These are phyloP conservation scores for Corbicula japonica DNA, from an alignment of 2,888 invertebrate genomes.

Conservation along the genomic window DNA sequence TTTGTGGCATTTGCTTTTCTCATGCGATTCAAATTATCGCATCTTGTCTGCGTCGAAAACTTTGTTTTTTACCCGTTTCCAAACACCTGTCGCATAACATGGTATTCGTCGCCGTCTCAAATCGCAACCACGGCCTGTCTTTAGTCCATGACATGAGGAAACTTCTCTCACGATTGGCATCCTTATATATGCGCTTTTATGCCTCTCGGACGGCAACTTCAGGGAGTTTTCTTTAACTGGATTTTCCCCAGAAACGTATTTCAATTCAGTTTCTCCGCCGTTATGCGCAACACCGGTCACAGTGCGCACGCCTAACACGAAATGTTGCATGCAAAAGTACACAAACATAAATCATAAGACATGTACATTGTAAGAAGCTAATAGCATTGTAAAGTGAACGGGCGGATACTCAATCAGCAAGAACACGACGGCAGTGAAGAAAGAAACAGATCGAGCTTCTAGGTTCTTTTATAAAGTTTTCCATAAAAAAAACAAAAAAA, in stretches of 20 bases:
- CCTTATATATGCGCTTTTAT: not conserved
- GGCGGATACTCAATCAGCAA: too few species aligned
- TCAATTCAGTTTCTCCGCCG: not conserved
- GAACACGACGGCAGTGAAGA: too few species aligned
- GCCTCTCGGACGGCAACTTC: not conserved
- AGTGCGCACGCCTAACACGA: too few species aligned
- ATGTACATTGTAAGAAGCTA: too few species aligned
- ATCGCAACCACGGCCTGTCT: slow-evolving; percentile 1
- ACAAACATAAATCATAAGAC: too few species aligned
- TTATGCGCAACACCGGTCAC: too few species aligned
- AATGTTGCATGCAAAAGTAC: too few species aligned
- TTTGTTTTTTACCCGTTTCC: not conserved
- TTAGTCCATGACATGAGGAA: not conserved
- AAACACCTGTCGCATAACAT: slow-evolving; percentile 4
- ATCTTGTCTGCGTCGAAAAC: not conserved
- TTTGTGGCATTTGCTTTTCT: not conserved
- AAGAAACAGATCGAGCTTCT: too few species aligned
- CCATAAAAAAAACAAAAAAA: too few species aligned
- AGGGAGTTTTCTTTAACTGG: not conserved
- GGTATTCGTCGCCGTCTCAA: not conserved
- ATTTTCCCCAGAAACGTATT: not conserved
- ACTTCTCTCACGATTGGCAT: too few species aligned
- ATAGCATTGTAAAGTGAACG: too few species aligned
- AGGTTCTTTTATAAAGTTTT: too few species aligned
- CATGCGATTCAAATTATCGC: slow-evolving; percentile 3